These are phyloP conservation scores for Phrynocephalus guinanensis DNA, from an alignment of 2,797 vertebrate genomes.

Conservation along the genomic window DNA sequence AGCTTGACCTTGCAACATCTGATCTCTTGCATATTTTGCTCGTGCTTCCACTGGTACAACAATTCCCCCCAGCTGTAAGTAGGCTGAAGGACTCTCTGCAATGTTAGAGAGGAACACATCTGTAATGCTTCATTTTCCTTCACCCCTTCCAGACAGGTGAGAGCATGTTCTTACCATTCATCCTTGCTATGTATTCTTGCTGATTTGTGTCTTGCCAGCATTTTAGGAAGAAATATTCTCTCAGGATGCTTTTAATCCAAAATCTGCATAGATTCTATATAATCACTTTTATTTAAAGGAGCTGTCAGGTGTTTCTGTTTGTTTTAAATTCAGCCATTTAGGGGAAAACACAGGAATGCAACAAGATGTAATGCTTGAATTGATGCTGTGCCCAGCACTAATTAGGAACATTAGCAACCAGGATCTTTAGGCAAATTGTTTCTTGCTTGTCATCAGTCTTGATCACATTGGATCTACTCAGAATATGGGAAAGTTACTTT, in stretches of 20 bases:
- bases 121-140: constrained; percentile 27
- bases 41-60: constrained; percentile 6
- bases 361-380: not conserved
- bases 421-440: not conserved
- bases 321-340: not conserved
- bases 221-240: not conserved
- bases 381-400: not conserved
- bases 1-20: constrained; percentile 65
- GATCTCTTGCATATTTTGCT: constrained; percentile 57
- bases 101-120: not conserved
- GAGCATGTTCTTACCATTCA: constrained; percentile 27
- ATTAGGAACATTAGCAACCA: not conserved
- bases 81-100: not conserved
- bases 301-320: not conserved
- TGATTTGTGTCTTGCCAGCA: constrained; percentile 11
- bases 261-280: not conserved
- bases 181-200: constrained; percentile 1
- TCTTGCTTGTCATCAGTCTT: not conserved
- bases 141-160: not conserved
- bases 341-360: not conserved
- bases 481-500: no score
- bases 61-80: constrained; percentile 33
- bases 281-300: not conserved
- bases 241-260: not conserved
- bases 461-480: not conserved